Percentiles rank a stretch among this genome's conserved stretches.
These are phyloP conservation scores for Leptopilina boulardi DNA, from an alignment of 1,140 invertebrate species.

Conservation along the genomic window DNA sequence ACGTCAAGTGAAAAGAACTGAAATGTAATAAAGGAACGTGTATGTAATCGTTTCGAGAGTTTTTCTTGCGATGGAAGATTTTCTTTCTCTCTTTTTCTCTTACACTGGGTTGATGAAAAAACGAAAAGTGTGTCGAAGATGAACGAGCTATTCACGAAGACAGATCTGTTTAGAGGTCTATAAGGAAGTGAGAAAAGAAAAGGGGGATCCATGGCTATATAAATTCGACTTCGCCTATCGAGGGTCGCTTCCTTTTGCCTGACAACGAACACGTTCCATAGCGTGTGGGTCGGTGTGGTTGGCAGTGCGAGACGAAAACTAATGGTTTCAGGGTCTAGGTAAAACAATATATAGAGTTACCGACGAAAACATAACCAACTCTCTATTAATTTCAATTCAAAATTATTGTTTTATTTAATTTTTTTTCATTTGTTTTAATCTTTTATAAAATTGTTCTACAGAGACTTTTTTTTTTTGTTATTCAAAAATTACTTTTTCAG, in stretches of 20 bases:
- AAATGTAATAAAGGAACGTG: not conserved
- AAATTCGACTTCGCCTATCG: slow-evolving; percentile 23
- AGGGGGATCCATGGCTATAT: slow-evolving; percentile 15
- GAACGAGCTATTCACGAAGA: slow-evolving; percentile 29
- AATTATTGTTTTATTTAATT: not conserved
- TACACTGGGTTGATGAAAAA: not conserved
- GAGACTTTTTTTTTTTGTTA: too few relatives aligned
- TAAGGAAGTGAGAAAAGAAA: slow-evolving; percentile 33
- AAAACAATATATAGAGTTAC: slow-evolving; percentile 8
- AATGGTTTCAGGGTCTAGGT: slow-evolving; percentile 16
- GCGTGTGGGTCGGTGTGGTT: slow-evolving; percentile 3
- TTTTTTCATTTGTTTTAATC: too few relatives aligned
- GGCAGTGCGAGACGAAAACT: slow-evolving; percentile 3
- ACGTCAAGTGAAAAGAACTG: not conserved
- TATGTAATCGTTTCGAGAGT: not conserved
- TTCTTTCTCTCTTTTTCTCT: not conserved
- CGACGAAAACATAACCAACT: not conserved
- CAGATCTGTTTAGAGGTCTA: slow-evolving; percentile 32
- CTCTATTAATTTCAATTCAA: not conserved
- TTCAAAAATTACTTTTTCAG: too few relatives aligned
- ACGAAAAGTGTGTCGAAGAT: slow-evolving; percentile 26
- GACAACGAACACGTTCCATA: slow-evolving; percentile 23
- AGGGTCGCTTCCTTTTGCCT: slow-evolving; percentile 18
- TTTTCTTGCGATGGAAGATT: not conserved
- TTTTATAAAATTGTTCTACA: too few relatives aligned